Evolutionary conservation across 2,113 vertebrate species (phyloP).

Genomic region (Sula dactylatra): DNA sequence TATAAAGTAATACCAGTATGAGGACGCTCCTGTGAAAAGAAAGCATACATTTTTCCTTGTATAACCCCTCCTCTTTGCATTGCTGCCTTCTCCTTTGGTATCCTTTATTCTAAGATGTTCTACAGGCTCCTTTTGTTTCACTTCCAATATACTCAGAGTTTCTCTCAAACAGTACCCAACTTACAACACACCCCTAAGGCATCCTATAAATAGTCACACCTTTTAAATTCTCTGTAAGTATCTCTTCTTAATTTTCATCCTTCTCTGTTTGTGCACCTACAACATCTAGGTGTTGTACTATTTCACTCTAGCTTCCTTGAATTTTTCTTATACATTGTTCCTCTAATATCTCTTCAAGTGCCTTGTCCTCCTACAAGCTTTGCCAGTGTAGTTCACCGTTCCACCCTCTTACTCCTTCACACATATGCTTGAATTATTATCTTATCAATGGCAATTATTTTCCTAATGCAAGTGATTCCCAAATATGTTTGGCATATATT

Average conservation of each 20-base stretch:
- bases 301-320: neutral
- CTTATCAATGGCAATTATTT: neutral
- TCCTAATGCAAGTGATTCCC: neutral
- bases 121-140: neutral
- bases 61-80: neutral
- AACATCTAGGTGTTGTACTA: rapidly evolving
- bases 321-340: neutral
- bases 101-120: neutral
- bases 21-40: neutral
- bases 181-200: neutral
- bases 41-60: neutral
- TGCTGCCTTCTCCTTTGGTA: neutral
- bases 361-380: neutral
- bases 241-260: neutral
- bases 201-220: neutral
- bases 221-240: neutral
- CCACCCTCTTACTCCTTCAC: neutral
- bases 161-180: neutral
- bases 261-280: neutral
- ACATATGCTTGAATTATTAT: neutral
- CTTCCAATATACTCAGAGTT: neutral
- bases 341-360: neutral
- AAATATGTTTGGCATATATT: neutral
- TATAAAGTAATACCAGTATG: neutral
- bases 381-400: neutral